Evolutionary conservation across 2,888 invertebrate species (phyloP), one percentile per base, ranked within the genome.

Genomic region (Petrolisthes cinctipes): DNA sequence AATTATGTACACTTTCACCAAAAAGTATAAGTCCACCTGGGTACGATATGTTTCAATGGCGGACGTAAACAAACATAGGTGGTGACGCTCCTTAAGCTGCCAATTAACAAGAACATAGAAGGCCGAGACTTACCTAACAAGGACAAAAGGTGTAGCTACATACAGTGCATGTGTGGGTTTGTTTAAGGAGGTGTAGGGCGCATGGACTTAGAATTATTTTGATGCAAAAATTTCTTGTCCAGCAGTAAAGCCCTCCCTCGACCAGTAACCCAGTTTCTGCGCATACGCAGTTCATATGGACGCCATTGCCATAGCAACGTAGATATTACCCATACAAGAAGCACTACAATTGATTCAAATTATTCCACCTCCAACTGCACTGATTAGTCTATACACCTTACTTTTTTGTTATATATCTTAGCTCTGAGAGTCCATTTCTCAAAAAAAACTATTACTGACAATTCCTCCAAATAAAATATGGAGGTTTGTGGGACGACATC

Each of bases 51-150:
- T n/a, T n/a, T n/a, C 4, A 71, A 71, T 71, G 71, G 71, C 71
- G 71, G 71, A 71, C 71, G 71, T 71, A 71, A 71, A 71, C 71
- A 71, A 71, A 71, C 71, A 6, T 71, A 71, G 71, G 7, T 7
- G 71, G 7, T 71, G 71, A 4, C 5, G 71, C 71, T 71, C 71
- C 71, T 71, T 71, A 71, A 71, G 5, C 71, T 17, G 71, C 71
- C 5, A 71, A 71, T 71, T 71, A 71, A 7, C 71, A 71, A 71
- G 71, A 71, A 71, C n/a, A 4, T 4, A 71, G 71, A 71, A 71
- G 71, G 71, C 71, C 7, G 66, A 71, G 71, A 17, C 71, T 5
- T 71, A 71, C 17, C 71, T 71, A 71, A n/a, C 71, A 71, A 66
- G 71, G 71, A 71, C n/a, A 71, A 71, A 71, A 17, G 71, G 7